Evolutionary conservation across 2,797 vertebrate genomes (phyloP), one percentile per base, ranked within the genome.

Genomic region (Petrocephalus schoutedeni): DNA sequence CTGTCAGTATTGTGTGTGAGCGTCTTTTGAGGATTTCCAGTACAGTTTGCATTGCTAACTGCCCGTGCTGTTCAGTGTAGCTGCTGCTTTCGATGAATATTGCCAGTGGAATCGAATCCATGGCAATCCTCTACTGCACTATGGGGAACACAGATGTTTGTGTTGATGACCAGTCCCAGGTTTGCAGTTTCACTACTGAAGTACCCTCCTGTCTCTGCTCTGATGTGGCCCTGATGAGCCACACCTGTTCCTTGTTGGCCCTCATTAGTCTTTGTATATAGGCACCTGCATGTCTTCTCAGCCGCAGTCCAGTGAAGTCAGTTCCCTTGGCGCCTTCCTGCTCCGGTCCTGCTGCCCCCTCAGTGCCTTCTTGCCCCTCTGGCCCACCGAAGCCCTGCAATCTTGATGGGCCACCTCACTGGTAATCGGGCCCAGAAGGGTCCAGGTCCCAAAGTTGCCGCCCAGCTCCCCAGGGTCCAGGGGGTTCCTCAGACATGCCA

Each of bases 1-100:
- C 67, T 45, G 36, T 85, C n/a, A 10, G 58, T 36, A 86, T 77
- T 88, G 53, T 67, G 87, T 54, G 80, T 51, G 57, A 54, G 36
- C 28, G 54, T 32, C n/a, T 28, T 83, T 83, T 36, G 7, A 49
- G 9, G 19, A 28, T 10, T 41, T 14, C 21, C 28, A 0, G 54
- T 59, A n/a, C 74, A 61, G 49, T 1, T 85, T 71, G 59, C 23
- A 77, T 45, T 86, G 51, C 28, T 19, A 57, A 8, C 85, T 59
- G 23, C 9, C 8, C 57, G 61, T 28, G 32, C n/a, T 8, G 16
- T 77, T 58, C n/a, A 67, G 21, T 49, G 87, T 19, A 57, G 54
- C 23, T 87, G 49, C 54, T 58, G 54, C 54, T 36, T 85, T 85
- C 14, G 9, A 59, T 85, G 56, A 82, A 57, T 8, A 2, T 10